phyloP scores from a whole-genome alignment of 2,888 invertebrate species.

The Branchipolynoe longqiensis region DNA sequence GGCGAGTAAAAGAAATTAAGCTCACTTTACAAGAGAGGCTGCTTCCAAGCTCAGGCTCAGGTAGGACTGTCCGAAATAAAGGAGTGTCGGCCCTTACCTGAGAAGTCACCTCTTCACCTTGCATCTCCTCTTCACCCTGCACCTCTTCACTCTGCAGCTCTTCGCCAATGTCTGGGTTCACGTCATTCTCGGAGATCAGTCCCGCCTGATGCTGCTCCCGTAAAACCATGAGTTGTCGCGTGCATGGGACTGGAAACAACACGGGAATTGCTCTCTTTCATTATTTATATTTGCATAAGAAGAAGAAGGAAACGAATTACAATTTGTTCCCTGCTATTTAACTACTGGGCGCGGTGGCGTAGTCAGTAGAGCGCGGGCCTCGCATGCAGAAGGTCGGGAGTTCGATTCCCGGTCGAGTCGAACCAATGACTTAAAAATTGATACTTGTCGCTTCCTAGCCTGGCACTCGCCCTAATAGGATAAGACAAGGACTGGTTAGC shows the following conservation, averaged over 20 bases:
- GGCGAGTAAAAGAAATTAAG: too few relatives aligned
- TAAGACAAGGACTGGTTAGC: too few relatives aligned
- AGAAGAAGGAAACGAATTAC: background rate
- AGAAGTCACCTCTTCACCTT: background rate
- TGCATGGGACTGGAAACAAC: conserved; percentile 38
- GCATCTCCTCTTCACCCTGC: conserved; percentile 4
- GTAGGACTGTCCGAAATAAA: conserved; percentile 68
- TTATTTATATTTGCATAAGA: too few relatives aligned
- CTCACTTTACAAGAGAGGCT: too few relatives aligned
- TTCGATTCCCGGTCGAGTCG: too few relatives aligned
- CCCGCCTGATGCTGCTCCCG: background rate
- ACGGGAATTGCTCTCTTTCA: too few relatives aligned
- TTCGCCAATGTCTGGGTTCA: background rate
- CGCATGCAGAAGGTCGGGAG: too few relatives aligned
- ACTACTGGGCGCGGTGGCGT: too few relatives aligned
- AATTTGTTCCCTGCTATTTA: background rate
- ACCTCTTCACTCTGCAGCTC: conserved; percentile 10
- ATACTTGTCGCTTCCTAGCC: too few relatives aligned
- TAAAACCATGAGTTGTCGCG: background rate
- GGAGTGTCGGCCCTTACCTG: background rate
- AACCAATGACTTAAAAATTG: too few relatives aligned
- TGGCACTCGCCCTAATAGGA: too few relatives aligned
- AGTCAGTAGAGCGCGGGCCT: too few relatives aligned
- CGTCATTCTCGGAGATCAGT: background rate
- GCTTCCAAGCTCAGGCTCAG: conserved; percentile 79